Percentiles rank a stretch among this genome's conserved stretches.
These are phyloP conservation scores for Zaprionus obscuricornis DNA, from an alignment of 2,888 invertebrate genomes.

Conservation along the genomic window DNA sequence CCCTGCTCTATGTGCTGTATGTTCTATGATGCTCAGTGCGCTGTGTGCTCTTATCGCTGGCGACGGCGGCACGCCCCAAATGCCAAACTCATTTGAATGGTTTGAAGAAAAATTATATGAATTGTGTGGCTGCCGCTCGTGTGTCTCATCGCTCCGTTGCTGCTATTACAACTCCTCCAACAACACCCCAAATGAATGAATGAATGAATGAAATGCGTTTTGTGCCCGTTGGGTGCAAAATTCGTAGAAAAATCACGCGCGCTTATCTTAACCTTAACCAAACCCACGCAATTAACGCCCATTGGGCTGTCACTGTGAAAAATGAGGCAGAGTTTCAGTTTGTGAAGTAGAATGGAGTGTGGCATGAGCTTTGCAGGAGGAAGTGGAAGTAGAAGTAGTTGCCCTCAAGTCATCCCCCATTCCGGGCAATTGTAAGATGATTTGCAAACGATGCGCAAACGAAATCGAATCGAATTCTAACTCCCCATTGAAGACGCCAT, in stretches of 20 bases:
- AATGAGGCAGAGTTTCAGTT: slow-evolving; percentile 45
- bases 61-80: slow-evolving; percentile 52
- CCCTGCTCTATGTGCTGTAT: slow-evolving; percentile 27
- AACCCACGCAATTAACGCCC: slow-evolving; percentile 81
- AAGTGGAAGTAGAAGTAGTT: slow-evolving; percentile 34
- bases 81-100: slow-evolving; percentile 52
- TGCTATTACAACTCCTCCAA: slow-evolving; percentile 28
- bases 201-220: slow-evolving; percentile 17
- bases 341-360: background rate
- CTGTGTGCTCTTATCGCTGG: slow-evolving; percentile 60
- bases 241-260: slow-evolving; percentile 80
- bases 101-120: slow-evolving; percentile 27
- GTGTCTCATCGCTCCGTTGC: too few species aligned
- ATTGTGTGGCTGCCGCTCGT: too few species aligned
- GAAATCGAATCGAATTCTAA: slow-evolving; percentile 62
- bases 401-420: slow-evolving; percentile 39
- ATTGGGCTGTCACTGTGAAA: slow-evolving; percentile 76
- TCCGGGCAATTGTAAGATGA: slow-evolving; percentile 67
- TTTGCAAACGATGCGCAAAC: slow-evolving; percentile 72
- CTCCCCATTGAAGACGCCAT: slow-evolving; percentile 38
- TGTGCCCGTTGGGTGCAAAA: slow-evolving; percentile 68
- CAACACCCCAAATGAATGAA: slow-evolving; percentile 20
- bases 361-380: background rate
- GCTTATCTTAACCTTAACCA: slow-evolving; percentile 77
- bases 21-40: too few species aligned